Percentiles rank a stretch among this genome's conserved stretches.
phyloP scores from a whole-genome alignment of 2,888 invertebrate species.

The Ceramica pisi region DNA sequence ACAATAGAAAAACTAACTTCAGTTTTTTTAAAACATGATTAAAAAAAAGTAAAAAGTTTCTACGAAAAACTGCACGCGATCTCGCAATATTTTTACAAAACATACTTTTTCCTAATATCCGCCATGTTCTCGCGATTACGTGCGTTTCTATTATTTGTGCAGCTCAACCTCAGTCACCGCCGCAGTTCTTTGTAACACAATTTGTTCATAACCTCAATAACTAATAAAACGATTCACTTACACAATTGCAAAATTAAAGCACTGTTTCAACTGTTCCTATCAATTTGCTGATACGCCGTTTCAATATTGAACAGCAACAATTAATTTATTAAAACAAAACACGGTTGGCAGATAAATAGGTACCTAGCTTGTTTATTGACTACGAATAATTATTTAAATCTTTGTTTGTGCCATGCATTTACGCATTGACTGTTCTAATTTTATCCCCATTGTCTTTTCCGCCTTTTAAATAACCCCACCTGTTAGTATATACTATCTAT shows the following conservation, averaged over 20 bases:
- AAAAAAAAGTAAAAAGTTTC: neutral
- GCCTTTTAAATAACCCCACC: slow-evolving; percentile 10
- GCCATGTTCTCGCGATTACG: slow-evolving; percentile 28
- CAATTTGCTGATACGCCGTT: slow-evolving; percentile 55
- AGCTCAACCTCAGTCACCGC: slow-evolving; percentile 13
- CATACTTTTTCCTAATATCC: slow-evolving; percentile 11
- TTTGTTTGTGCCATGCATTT: slow-evolving; percentile 23
- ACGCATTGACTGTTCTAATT: slow-evolving; percentile 22
- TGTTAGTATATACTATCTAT: slow-evolving; percentile 22
- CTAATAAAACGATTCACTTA: slow-evolving; percentile 57
- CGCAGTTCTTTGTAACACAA: slow-evolving; percentile 38
- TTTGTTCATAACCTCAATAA: slow-evolving; percentile 55
- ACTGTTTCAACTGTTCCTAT: slow-evolving; percentile 31
- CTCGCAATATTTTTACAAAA: slow-evolving; percentile 11
- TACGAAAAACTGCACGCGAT: slow-evolving; percentile 7
- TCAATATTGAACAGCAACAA: slow-evolving; percentile 27
- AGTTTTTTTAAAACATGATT: neutral
- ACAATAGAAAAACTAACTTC: neutral
- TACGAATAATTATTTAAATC: slow-evolving; percentile 40
- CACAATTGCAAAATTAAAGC: slow-evolving; percentile 50
- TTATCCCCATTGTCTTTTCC: slow-evolving; percentile 29
- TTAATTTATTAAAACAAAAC: slow-evolving; percentile 43
- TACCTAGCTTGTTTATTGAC: slow-evolving; percentile 34
- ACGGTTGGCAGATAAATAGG: slow-evolving; percentile 29
- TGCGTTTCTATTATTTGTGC: slow-evolving; percentile 39